Evolutionary conservation across 1,140 invertebrate genomes (phyloP).

Genomic region (Patella vulgata): DNA sequence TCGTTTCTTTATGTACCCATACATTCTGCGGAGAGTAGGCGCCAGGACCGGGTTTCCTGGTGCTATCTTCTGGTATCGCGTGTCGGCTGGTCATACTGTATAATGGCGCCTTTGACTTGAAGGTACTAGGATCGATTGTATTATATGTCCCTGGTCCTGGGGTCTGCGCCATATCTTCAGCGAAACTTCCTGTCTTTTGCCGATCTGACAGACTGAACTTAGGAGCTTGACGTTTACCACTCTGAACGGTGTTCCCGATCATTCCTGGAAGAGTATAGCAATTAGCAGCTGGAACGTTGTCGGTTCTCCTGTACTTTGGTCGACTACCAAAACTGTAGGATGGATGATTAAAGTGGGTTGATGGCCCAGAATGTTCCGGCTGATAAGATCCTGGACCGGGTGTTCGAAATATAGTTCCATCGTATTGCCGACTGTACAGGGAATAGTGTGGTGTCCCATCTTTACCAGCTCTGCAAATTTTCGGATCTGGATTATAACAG

Average conservation of each 20-base stretch:
- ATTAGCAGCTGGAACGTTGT: slow-evolving; percentile 80
- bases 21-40: slow-evolving; percentile 94
- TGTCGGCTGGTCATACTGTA: slow-evolving; percentile 87
- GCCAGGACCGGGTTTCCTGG: slow-evolving; percentile 87
- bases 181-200: slow-evolving; percentile 67
- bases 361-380: slow-evolving; percentile 77
- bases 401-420: slow-evolving; percentile 72
- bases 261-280: slow-evolving; percentile 84
- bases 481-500: slow-evolving; percentile 34
- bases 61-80: slow-evolving; percentile 78
- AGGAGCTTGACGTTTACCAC: slow-evolving; percentile 76
- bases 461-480: slow-evolving; percentile 51
- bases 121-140: slow-evolving; percentile 71
- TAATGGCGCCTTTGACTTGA: slow-evolving; percentile 77
- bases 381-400: slow-evolving; percentile 86
- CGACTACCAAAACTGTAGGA: slow-evolving; percentile 78
- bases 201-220: slow-evolving; percentile 82
- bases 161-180: slow-evolving; percentile 55
- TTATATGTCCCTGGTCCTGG: slow-evolving; percentile 68
- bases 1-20: slow-evolving; percentile 53
- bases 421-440: slow-evolving; percentile 53
- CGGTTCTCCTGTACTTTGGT: slow-evolving; percentile 66
- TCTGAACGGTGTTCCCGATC: slow-evolving; percentile 75
- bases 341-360: slow-evolving; percentile 71
- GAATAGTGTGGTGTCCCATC: slow-evolving; percentile 67